Conservation (phyloP, 2,888 invertebrate genomes). For the Philereme transversata region DNA sequence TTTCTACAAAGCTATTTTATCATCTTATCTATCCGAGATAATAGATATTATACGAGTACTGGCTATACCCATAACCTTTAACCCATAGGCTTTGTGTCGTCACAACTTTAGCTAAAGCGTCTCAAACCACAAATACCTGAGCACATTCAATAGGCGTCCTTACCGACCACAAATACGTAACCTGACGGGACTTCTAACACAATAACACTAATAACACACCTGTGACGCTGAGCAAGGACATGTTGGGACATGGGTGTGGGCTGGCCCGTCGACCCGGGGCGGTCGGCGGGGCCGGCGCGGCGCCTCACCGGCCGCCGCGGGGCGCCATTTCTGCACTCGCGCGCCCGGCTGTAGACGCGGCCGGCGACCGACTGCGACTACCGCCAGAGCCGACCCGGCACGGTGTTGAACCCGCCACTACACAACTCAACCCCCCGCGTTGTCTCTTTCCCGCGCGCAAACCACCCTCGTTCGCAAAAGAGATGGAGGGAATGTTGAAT, state of each 20-base stretch:
- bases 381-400: constrained; percentile 35
- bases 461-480: constrained; percentile 5
- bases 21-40: constrained; percentile 14
- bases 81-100: constrained; percentile 15
- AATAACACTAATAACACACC: constrained; percentile 66
- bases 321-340: constrained; percentile 77
- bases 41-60: constrained; percentile 3
- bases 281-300: constrained; percentile 83
- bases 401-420: constrained; percentile 32
- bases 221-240: constrained; percentile 84
- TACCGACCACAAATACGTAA: constrained; percentile 63
- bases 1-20: constrained; percentile 10
- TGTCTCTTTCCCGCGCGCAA: constrained; percentile 17
- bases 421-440: constrained; percentile 11
- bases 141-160: constrained; percentile 57
- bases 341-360: constrained; percentile 75
- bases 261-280: constrained; percentile 82
- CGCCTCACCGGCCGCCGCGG: constrained; percentile 83
- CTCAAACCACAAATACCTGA: constrained; percentile 52
- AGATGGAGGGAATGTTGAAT: constrained; percentile 21
- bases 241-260: constrained; percentile 74
- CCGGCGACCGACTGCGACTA: constrained; percentile 72
- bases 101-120: constrained; percentile 20
- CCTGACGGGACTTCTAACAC: constrained; percentile 44
- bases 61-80: constrained; percentile 9